A percentile compares a stretch with the other conserved stretches of the same genome.
These are phyloP conservation scores for Xiphophorus hellerii DNA, from an alignment of 2,113 vertebrate species.

Conservation along the genomic window DNA sequence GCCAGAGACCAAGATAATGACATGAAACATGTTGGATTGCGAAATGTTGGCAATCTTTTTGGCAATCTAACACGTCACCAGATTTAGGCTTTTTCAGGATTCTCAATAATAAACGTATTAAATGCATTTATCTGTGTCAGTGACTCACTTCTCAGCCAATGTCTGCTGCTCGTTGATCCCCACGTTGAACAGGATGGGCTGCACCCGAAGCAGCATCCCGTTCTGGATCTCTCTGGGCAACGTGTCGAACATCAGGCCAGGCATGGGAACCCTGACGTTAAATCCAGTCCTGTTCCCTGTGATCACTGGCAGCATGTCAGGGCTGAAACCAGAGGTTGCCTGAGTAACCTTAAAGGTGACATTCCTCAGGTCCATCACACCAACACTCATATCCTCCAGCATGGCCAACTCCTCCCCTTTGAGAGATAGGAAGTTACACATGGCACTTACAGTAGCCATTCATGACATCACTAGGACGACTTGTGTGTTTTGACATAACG, in stretches of 20 bases:
- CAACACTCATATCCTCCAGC: conserved; percentile 97
- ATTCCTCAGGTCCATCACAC: conserved; percentile 95
- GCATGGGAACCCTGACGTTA: conserved; percentile 93
- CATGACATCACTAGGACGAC: too few species aligned
- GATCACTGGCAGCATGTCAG: conserved; percentile 97
- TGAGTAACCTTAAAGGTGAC: conserved; percentile 99
- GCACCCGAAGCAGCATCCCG: conserved; percentile 96
- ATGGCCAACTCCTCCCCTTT: conserved; percentile 96
- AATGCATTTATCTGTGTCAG: not conserved
- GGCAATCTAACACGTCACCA: too few species aligned
- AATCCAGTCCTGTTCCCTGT: conserved; percentile 97
- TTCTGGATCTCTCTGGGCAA: conserved; percentile 96
- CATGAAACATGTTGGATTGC: too few species aligned
- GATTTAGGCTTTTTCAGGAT: too few species aligned
- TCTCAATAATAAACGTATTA: too few species aligned
- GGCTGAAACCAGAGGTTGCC: conserved; percentile 86
- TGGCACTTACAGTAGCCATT: not conserved
- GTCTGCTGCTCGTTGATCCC: conserved; percentile 99
- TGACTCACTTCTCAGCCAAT: conserved; percentile 92
- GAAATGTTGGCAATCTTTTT: too few species aligned
- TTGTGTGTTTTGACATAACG: not conserved
- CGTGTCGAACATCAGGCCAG: conserved; percentile 90
- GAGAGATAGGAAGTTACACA: not conserved
- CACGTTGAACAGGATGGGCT: conserved; percentile 96
- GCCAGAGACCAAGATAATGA: too few species aligned